Conservation (phyloP, 2,113 vertebrate species). For the Rhinoderma darwinii region DNA sequence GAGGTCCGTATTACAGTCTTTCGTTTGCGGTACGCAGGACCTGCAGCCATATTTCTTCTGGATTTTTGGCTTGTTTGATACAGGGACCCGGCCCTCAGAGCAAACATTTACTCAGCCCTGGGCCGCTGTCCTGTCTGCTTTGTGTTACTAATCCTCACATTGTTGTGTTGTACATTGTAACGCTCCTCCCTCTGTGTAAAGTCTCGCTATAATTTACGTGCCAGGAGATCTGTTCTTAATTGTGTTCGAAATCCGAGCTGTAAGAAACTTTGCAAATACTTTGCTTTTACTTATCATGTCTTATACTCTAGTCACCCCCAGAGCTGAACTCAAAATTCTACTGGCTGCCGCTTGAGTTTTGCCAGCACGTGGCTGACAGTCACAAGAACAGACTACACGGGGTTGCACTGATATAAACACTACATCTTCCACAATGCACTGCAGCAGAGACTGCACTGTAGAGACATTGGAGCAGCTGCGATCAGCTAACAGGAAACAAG, state of each 20-base stretch:
- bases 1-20: too few species aligned
- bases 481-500: too few species aligned
- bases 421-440: too few species aligned
- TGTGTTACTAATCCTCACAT: conserved; percentile 8
- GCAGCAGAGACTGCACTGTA: too few species aligned
- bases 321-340: background rate
- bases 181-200: conserved; percentile 26
- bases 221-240: background rate
- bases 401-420: too few species aligned
- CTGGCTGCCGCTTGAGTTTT: too few species aligned
- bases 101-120: background rate
- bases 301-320: background rate
- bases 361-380: too few species aligned
- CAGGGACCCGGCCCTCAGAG: background rate
- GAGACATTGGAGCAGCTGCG: too few species aligned
- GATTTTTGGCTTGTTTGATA: background rate
- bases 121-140: background rate
- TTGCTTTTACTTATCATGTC: background rate
- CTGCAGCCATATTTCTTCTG: too few species aligned
- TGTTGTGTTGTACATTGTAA: background rate
- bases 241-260: background rate
- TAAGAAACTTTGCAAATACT: too few species aligned
- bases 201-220: background rate
- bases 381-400: too few species aligned
- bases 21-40: too few species aligned